phyloP scores from a whole-genome alignment of 2,888 invertebrate species.

The Zaprionus obscuricornis region DNA sequence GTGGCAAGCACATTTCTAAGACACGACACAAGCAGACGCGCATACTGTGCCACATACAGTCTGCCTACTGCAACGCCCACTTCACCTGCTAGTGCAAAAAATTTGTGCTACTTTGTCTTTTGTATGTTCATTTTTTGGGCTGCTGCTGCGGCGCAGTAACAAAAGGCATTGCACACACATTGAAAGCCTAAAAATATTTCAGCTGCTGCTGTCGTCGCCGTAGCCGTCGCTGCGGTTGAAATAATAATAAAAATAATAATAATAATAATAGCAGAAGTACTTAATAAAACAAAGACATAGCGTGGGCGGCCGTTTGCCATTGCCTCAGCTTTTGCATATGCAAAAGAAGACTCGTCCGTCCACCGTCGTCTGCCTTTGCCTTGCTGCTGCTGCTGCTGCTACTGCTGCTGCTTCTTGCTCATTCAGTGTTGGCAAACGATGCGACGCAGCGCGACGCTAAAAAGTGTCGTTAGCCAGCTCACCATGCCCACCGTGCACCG shows the following conservation, averaged over 20 bases:
- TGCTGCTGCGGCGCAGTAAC: slow-evolving; percentile 49
- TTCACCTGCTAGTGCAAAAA: slow-evolving; percentile 42
- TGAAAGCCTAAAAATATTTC: slow-evolving; percentile 54
- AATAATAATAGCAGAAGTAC: slow-evolving; percentile 53
- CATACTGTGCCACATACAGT: background rate
- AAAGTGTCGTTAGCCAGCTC: slow-evolving; percentile 39
- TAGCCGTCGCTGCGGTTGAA: slow-evolving; percentile 1
- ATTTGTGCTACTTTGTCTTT: slow-evolving; percentile 79
- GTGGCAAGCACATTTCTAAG: slow-evolving; percentile 67
- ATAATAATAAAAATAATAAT: slow-evolving; percentile 40
- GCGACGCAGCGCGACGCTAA: no score
- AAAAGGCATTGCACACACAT: slow-evolving; percentile 38
- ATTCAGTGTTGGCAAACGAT: slow-evolving; percentile 59
- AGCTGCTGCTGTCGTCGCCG: slow-evolving; percentile 37
- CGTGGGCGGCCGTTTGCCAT: slow-evolving; percentile 44
- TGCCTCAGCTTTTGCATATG: slow-evolving; percentile 55
- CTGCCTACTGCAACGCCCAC: background rate
- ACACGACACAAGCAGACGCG: slow-evolving; percentile 36
- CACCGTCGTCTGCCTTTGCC: slow-evolving; percentile 8
- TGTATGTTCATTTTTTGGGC: slow-evolving; percentile 64
- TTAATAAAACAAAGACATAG: slow-evolving; percentile 73
- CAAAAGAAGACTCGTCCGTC: slow-evolving; percentile 13
- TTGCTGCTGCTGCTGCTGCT: background rate
- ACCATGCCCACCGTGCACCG: slow-evolving; percentile 16
- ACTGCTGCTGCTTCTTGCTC: slow-evolving; percentile 20